Evolutionary conservation across 2,888 invertebrate genomes (phyloP).

Genomic region (Atethmia centrago): DNA sequence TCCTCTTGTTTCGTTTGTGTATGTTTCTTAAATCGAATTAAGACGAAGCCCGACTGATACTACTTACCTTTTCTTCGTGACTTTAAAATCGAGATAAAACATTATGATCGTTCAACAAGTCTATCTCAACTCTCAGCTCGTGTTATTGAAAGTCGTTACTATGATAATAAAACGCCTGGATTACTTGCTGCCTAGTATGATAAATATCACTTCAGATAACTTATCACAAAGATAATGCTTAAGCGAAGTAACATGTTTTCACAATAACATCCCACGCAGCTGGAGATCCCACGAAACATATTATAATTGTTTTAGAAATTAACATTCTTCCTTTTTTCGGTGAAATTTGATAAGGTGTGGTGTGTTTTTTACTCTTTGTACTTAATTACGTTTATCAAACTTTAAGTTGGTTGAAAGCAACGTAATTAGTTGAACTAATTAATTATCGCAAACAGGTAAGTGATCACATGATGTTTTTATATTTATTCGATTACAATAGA

Average conservation of each 20-base stretch:
- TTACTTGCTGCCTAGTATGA: constrained; percentile 54
- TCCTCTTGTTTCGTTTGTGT: background rate
- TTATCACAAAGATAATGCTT: constrained; percentile 61
- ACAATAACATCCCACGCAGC: constrained; percentile 66
- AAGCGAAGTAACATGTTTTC: constrained; percentile 56
- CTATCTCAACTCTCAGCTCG: constrained; percentile 11
- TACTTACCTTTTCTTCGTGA: background rate
- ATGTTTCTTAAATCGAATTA: background rate
- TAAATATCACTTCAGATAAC: constrained; percentile 65
- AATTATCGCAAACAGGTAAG: constrained; percentile 44
- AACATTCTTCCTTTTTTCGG: constrained; percentile 9
- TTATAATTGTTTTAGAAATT: constrained; percentile 34
- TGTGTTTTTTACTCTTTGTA: constrained; percentile 15
- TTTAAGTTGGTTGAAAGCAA: background rate
- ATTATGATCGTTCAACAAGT: background rate
- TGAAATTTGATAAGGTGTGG: constrained; percentile 28
- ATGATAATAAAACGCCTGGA: constrained; percentile 47
- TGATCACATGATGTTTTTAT: constrained; percentile 35
- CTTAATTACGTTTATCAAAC: constrained; percentile 6
- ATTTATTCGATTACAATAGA: background rate
- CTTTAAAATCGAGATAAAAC: constrained; percentile 2
- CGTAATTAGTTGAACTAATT: constrained; percentile 15
- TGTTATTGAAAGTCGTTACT: constrained; percentile 36
- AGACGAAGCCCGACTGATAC: background rate
- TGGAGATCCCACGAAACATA: constrained; percentile 45